Evolutionary conservation across 2,888 invertebrate species (phyloP).

Genomic region (Plagodis dolabraria): DNA sequence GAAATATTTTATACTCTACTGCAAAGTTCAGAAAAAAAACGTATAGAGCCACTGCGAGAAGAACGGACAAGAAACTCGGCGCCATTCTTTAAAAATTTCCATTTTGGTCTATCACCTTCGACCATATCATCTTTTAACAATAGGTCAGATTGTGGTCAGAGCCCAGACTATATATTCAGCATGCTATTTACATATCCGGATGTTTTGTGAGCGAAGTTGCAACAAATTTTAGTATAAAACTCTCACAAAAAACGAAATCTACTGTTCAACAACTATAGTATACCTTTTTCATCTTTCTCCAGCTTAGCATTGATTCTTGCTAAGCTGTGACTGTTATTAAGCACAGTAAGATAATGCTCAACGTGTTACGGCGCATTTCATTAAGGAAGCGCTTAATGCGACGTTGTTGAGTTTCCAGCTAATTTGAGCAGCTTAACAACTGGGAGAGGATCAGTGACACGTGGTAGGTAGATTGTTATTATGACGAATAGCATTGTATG

Average conservation of each 20-base stretch:
- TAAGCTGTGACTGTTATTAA: slow-evolving; percentile 29
- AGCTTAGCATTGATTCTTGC: slow-evolving; percentile 24
- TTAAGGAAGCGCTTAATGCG: slow-evolving; percentile 12
- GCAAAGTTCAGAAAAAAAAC: too few species aligned
- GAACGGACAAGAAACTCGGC: too few species aligned
- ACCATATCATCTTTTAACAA: too few species aligned
- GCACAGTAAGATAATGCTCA: slow-evolving; percentile 26
- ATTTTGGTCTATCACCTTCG: too few species aligned
- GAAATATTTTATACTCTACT: too few species aligned
- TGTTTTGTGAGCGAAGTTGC: too few species aligned
- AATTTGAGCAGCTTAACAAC: slow-evolving; percentile 9
- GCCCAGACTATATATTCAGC: background rate
- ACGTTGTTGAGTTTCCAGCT: slow-evolving; percentile 4
- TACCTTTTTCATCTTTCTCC: slow-evolving; percentile 18
- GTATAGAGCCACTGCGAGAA: too few species aligned
- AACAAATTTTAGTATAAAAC: background rate
- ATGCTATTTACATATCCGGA: background rate
- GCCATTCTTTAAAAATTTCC: too few species aligned
- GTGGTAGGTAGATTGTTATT: too few species aligned
- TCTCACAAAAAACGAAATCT: slow-evolving; percentile 3
- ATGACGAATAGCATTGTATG: too few species aligned
- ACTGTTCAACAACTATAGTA: slow-evolving; percentile 1
- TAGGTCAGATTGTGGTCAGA: too few species aligned
- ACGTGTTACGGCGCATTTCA: slow-evolving; percentile 19
- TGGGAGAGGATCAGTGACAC: background rate